These are phyloP conservation scores for Campoplex capitator DNA, from an alignment of 2,888 invertebrate species.

Conservation along the genomic window DNA sequence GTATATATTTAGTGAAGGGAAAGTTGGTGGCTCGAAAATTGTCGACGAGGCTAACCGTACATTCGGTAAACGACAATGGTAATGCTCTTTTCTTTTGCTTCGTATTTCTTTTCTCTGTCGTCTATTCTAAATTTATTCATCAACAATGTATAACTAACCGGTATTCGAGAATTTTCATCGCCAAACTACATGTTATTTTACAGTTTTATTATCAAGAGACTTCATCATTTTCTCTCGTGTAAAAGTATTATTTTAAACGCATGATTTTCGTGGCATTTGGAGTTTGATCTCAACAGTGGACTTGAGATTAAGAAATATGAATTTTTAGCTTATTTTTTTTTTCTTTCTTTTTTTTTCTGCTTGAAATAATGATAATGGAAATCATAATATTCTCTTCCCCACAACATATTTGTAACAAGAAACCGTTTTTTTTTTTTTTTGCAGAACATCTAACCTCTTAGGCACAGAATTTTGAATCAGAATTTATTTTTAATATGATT, in stretches of 20 bases:
- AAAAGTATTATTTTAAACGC: slow-evolving; percentile 16
- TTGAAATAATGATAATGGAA: not conserved
- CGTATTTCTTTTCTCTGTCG: not conserved
- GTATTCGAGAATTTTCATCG: slow-evolving; percentile 19
- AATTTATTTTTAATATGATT: slow-evolving; percentile 9
- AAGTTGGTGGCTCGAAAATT: slow-evolving; percentile 54
- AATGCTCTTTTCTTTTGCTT: slow-evolving; percentile 26
- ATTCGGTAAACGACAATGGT: slow-evolving; percentile 48
- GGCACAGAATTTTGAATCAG: slow-evolving; percentile 13
- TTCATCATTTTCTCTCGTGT: slow-evolving; percentile 1
- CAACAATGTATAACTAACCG: not conserved
- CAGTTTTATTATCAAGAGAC: slow-evolving; percentile 34
- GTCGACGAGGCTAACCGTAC: slow-evolving; percentile 46
- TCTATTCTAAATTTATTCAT: slow-evolving; percentile 17
- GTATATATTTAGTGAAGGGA: slow-evolving; percentile 9
- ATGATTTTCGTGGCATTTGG: slow-evolving; percentile 10
- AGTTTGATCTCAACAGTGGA: slow-evolving; percentile 12
- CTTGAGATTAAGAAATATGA: slow-evolving; percentile 13
- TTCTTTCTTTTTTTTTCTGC: not conserved
- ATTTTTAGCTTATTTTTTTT: not conserved
- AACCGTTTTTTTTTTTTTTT: slow-evolving; percentile 28
- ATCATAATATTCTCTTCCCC: not conserved
- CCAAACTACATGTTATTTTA: slow-evolving; percentile 5
- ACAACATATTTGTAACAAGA: slow-evolving; percentile 1
- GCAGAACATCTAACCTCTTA: slow-evolving; percentile 6